phyloP scores from a whole-genome alignment of 2,113 vertebrate species.

The Dolichotis patagonum region DNA sequence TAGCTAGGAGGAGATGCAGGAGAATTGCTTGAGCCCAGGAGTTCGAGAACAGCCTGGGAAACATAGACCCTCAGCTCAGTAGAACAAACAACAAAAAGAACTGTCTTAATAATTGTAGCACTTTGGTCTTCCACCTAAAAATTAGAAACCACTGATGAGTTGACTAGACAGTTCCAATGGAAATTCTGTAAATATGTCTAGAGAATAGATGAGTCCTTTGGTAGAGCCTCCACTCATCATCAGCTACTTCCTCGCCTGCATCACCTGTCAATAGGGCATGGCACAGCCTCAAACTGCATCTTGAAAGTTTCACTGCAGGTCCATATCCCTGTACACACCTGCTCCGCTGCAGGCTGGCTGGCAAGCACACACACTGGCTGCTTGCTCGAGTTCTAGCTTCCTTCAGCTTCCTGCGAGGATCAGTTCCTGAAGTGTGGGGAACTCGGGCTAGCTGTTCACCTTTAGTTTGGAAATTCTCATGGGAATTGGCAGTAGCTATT shows the following conservation, averaged over 20 bases:
- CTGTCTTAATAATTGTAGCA: not conserved
- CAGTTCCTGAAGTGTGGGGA: not conserved
- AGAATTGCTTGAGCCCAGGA: not conserved
- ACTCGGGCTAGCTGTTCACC: not conserved
- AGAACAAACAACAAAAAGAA: not conserved
- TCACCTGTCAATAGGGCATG: not conserved
- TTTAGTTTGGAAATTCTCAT: not conserved
- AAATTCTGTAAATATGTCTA: not conserved
- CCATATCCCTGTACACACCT: not conserved
- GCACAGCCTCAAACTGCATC: not conserved
- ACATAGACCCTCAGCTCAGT: not conserved
- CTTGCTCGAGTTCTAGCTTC: not conserved
- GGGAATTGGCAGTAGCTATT: not conserved
- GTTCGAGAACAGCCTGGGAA: not conserved
- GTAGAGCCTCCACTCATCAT: not conserved
- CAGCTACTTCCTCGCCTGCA: not conserved
- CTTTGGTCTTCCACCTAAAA: not conserved
- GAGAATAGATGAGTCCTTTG: not conserved
- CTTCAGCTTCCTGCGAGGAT: not conserved
- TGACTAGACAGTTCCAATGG: not conserved
- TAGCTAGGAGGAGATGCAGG: not conserved
- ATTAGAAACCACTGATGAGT: not conserved
- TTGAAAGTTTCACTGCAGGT: not conserved
- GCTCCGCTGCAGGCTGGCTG: not conserved
- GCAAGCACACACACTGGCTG: no score